These are phyloP conservation scores for Thumatha senex DNA, from an alignment of 2,888 invertebrate genomes.

Conservation along the genomic window DNA sequence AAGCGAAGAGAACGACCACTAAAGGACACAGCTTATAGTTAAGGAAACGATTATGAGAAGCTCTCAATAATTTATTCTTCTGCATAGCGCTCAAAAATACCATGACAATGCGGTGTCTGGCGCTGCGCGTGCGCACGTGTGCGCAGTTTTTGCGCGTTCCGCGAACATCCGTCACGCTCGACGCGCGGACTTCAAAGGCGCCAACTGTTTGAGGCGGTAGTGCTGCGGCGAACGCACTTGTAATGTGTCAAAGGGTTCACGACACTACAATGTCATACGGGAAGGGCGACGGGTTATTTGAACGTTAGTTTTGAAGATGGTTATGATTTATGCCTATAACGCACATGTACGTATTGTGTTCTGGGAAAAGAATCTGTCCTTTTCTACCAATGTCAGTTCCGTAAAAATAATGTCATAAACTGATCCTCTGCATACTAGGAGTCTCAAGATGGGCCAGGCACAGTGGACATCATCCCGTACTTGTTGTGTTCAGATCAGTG, in stretches of 20 bases:
- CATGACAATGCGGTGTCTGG: slow-evolving; percentile 10
- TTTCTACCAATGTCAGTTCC: too few relatives aligned
- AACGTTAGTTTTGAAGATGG: neutral
- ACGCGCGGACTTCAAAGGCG: slow-evolving; percentile 35
- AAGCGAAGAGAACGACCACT: neutral
- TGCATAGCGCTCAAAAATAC: slow-evolving; percentile 17
- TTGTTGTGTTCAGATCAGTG: too few relatives aligned
- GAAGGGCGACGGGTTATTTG: neutral
- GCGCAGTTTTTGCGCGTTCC: slow-evolving; percentile 35
- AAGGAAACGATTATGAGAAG: slow-evolving; percentile 5
- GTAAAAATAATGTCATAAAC: too few relatives aligned
- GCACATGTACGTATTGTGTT: neutral
- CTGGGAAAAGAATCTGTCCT: too few relatives aligned
- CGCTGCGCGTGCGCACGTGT: slow-evolving; percentile 35
- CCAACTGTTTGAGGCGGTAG: slow-evolving; percentile 7
- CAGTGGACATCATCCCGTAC: too few relatives aligned
- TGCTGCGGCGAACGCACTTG: slow-evolving; percentile 4
- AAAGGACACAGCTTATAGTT: neutral
- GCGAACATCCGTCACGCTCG: slow-evolving; percentile 31
- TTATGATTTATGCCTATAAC: neutral
- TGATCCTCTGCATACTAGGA: too few relatives aligned
- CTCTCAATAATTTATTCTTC: slow-evolving; percentile 6
- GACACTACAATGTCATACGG: slow-evolving; percentile 9
- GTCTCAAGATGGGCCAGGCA: too few relatives aligned
- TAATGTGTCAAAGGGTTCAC: slow-evolving; percentile 4